Evolutionary conservation across 2,113 vertebrate species (phyloP), one percentile per base, ranked within the genome.

Genomic region (Dendropsophus ebraccatus): DNA sequence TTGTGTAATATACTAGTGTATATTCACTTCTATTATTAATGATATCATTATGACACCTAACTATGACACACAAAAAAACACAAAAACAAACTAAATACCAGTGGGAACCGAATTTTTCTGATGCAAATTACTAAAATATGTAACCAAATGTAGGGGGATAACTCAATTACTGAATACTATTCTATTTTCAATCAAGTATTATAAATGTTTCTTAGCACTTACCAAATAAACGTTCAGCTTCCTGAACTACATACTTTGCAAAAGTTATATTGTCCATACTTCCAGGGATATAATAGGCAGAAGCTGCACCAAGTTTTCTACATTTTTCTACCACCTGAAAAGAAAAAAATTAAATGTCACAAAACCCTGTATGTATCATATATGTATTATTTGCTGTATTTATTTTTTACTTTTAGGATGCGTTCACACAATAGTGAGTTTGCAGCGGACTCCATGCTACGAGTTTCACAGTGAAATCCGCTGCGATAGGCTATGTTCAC

Each of bases 201-300:
- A 58, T 1, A 7, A 28, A 67, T 12, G 30, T 74, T 56, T 23
- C 7, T 78, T 19, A 19, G 0, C 25, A 87, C 91, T 3, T 88
- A 95, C 94, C 94, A 90, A 95, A 87, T 13, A 81, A 45, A 37
- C 82, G 73, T 83, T 89, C 87, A n/a, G 94, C 94, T 90, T 92
- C 87, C 86, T 88, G 89, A 81, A 94, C 92, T 81, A 95, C 92
- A 4, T 50, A 87, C 88, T 93, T 81, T 2, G 94, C 91, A 1
- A 95, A 94, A 35, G 86, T 84, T 86, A 84, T 89, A 88, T 94
- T 90, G 89, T 95, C 94, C 94, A 95, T 95, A 87, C 89, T 89
- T 88, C 94, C 94, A 0, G 90, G 90, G 45, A 95, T 2, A 32
- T 91, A 93, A 17, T 80, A 89, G 0, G 93, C 95, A 0, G 94